These are phyloP conservation scores for Synanthedon formicaeformis DNA, from an alignment of 2,888 invertebrate species.

Conservation along the genomic window DNA sequence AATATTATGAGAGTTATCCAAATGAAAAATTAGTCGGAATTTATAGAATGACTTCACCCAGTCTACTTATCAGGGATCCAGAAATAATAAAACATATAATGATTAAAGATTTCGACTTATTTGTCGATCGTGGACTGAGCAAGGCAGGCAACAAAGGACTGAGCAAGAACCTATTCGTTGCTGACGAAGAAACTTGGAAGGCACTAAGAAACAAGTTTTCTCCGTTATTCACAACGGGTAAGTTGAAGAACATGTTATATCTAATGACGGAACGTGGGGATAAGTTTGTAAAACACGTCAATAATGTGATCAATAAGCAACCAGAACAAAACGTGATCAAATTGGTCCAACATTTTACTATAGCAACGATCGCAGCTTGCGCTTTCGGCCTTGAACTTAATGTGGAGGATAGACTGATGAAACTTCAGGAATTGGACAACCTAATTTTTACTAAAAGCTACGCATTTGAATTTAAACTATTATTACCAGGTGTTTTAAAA, in stretches of 20 bases:
- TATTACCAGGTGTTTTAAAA: neutral
- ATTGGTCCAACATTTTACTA: neutral
- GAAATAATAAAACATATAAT: constrained; percentile 2
- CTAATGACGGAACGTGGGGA: constrained; percentile 1
- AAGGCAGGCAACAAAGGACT: constrained; percentile 2
- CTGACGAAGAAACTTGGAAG: constrained; percentile 7
- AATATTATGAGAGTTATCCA: constrained; percentile 14
- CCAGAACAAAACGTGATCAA: neutral
- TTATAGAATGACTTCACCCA: constrained; percentile 11
- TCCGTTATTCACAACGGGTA: constrained; percentile 7
- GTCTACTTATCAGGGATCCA: constrained; percentile 9
- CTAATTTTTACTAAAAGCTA: neutral
- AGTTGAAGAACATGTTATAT: constrained; percentile 8
- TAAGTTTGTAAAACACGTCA: neutral
- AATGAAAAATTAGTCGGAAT: constrained; percentile 20
- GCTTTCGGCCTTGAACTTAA: neutral
- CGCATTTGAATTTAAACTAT: neutral
- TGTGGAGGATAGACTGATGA: neutral
- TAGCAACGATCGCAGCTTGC: neutral
- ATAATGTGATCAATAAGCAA: neutral
- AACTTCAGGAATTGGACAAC: neutral
- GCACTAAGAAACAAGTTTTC: constrained; percentile 6
- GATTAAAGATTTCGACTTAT: constrained; percentile 5
- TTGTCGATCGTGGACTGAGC: constrained; percentile 3
- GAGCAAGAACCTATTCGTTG: constrained; percentile 3